Evolutionary conservation across 2,113 vertebrate genomes (phyloP), one percentile per base, ranked within the genome.

Genomic region (Hucho hucho): DNA sequence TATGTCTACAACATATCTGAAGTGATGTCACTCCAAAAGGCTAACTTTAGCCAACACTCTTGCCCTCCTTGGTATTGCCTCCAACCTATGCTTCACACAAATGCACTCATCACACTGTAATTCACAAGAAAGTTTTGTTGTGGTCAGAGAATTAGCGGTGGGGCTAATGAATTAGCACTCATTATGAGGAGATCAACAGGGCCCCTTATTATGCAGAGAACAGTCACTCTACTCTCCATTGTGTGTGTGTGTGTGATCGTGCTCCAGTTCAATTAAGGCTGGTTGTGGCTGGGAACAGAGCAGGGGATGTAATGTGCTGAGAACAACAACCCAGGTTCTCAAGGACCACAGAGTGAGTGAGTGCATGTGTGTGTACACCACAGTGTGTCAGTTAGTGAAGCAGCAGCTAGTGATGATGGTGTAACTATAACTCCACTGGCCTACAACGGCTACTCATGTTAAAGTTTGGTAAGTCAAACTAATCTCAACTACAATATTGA

Each of bases 221-320:
- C 72, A 67, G 78, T 61, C 65, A 47, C 74, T 70, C 77, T 69
- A 1, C 61, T 18, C 18, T 2, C 58, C 1, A 4, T 3, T 29
- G 28, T 29, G 28, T 29, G 28, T 4, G 29, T 29, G 29, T 29
- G 58, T 61, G 58, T 28, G 64, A 82, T 79, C 25, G 75, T 73
- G 74, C 74, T 76, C 81, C 69, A 79, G 72, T 75, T 64, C 82
- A 79, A 84, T 87, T 84, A 84, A 73, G 46, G 12, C 25, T 24
- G 16, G 29, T 71, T 67, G 67, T 68, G 74, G 74, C 32, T 72
- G 65, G 75, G 65, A 74, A 81, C 71, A 75, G 73, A 80, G 61
- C 71, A 79, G 73, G 78, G 29, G 24, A 20, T 56, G 26, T 26
- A 26, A 46, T 73, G 47, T 59, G 70, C 46, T 9, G 11, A 47